phyloP scores from a whole-genome alignment of 1,140 invertebrate species.

The Drosophila suzukii region DNA sequence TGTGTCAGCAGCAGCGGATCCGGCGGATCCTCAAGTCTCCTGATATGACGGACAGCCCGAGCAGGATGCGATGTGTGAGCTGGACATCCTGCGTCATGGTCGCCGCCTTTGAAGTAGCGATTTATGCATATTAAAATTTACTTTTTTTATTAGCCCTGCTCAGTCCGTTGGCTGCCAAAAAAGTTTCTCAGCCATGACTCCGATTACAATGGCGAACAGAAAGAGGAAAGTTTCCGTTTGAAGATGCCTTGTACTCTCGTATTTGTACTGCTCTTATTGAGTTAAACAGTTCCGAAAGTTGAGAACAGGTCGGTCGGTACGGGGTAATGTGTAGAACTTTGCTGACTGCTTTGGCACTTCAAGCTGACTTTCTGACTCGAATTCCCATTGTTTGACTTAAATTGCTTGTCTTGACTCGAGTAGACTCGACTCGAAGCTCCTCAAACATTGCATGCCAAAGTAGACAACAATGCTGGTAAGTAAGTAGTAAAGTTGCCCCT shows the following conservation, averaged over 20 bases:
- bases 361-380: constrained; percentile 47
- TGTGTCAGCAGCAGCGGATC: constrained; percentile 7
- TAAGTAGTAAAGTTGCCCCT: constrained; percentile 39
- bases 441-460: constrained; percentile 67
- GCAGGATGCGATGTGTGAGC: constrained; percentile 37
- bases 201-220: constrained; percentile 57
- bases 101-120: constrained; percentile 52
- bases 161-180: constrained; percentile 7
- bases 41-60: constrained; percentile 16
- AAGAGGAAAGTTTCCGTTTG: constrained; percentile 69
- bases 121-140: constrained; percentile 75
- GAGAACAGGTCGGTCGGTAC: background rate
- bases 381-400: constrained; percentile 55
- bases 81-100: constrained; percentile 13
- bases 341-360: constrained; percentile 30
- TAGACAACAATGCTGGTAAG: constrained; percentile 67
- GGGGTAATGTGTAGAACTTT: constrained; percentile 47
- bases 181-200: constrained; percentile 50
- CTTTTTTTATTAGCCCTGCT: constrained; percentile 56
- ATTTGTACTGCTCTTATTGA: constrained; percentile 79
- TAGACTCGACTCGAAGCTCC: constrained; percentile 16
- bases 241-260: constrained; percentile 53
- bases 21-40: constrained; percentile 3
- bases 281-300: constrained; percentile 72
- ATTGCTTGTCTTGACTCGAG: constrained; percentile 47